phyloP scores from a whole-genome alignment of 2,888 invertebrate species.

The Torymus auratus region DNA sequence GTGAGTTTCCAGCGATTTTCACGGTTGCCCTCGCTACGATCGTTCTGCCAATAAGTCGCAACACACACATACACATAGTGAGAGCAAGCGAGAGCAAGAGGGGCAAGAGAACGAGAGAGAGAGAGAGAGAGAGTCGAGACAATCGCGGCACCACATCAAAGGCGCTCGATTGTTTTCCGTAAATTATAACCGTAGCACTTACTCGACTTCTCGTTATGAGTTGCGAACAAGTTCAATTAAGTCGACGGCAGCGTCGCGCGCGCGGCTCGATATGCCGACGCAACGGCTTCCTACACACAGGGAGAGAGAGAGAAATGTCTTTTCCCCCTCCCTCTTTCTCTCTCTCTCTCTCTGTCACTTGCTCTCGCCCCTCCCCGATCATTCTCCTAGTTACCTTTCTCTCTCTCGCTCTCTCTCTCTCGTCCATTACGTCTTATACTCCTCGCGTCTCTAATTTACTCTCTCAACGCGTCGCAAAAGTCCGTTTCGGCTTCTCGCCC shows the following conservation, averaged over 20 bases:
- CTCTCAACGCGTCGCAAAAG: conserved; percentile 22
- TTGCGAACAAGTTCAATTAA: conserved; percentile 77
- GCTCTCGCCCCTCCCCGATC: conserved; percentile 13
- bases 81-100: neutral
- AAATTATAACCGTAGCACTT: conserved; percentile 76
- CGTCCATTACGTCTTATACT: conserved; percentile 39
- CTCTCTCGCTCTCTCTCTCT: conserved; percentile 1
- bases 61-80: neutral
- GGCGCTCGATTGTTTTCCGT: conserved; percentile 75
- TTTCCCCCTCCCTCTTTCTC: conserved; percentile 39
- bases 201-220: conserved; percentile 76
- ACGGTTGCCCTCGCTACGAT: conserved; percentile 39
- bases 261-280: conserved; percentile 61
- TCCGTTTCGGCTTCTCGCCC: conserved; percentile 15
- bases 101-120: conserved; percentile 21
- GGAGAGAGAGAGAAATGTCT: conserved; percentile 50
- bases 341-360: conserved; percentile 24
- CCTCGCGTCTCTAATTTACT: conserved; percentile 49
- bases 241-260: conserved; percentile 62
- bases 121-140: conserved; percentile 61
- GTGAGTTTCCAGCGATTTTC: conserved; percentile 26
- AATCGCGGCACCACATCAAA: conserved; percentile 74
- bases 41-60: conserved; percentile 49
- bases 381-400: conserved; percentile 43
- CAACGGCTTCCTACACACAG: conserved; percentile 71